Conservation (phyloP, 2,113 vertebrate genomes). For the Addax nasomaculatus region DNA sequence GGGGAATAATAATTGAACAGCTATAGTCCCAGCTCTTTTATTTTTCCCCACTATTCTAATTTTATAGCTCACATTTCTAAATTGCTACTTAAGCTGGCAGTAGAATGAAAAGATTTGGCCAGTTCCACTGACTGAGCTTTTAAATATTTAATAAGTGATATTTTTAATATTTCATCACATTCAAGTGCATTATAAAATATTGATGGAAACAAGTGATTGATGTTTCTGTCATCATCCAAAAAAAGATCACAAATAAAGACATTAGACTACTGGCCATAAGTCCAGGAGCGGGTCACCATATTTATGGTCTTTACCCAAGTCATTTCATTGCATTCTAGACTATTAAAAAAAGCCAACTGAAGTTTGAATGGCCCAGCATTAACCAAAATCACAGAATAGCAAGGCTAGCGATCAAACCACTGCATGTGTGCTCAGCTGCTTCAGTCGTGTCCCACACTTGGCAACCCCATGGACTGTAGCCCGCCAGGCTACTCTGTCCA, state of each 20-base stretch:
- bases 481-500: background rate
- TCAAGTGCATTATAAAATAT: conserved; percentile 67
- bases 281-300: background rate
- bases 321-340: background rate
- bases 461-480: background rate
- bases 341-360: background rate
- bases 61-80: conserved; percentile 31
- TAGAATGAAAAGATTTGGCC: background rate
- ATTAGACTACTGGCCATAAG: background rate
- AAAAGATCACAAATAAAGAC: background rate
- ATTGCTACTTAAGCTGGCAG: conserved; percentile 11
- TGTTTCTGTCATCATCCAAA: conserved; percentile 1
- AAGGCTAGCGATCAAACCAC: background rate
- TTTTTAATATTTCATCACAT: conserved; percentile 69
- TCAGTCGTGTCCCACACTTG: background rate
- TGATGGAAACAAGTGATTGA: conserved; percentile 49
- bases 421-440: background rate
- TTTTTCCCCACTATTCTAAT: background rate
- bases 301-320: background rate
- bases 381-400: background rate
- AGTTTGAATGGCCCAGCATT: background rate
- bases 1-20: background rate
- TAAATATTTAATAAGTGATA: conserved; percentile 69
- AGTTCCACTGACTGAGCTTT: conserved; percentile 56
- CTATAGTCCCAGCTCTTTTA: background rate